Evolutionary conservation across 2,797 vertebrate genomes (phyloP), one percentile per base, ranked within the genome.

Genomic region (Harpagifer antarcticus): DNA sequence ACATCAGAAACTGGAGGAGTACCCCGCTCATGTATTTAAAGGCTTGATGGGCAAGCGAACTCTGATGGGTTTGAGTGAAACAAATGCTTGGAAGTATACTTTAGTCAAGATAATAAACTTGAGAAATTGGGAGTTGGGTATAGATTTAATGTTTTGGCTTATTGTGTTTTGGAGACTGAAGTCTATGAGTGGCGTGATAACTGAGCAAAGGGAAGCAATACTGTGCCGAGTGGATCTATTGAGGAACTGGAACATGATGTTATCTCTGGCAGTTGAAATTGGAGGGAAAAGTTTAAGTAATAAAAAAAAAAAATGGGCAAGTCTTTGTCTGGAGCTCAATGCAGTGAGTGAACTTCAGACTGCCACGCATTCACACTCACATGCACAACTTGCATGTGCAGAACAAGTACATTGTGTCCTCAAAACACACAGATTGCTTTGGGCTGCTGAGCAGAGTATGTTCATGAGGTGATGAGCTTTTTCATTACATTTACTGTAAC

Each of bases 361-460:
- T 33, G 31, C n/a, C 48, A 42, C 3, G 10, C 57, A 27, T 27
- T 72, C 43, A 33, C 16, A n/a, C 49, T 49, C 33, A 62, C 33
- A 11, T 15, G 27, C 9, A 23, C 40, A 50, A 50, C 71, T 68
- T 45, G 75, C 70, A 31, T 68, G 71, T 74, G 67, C 33, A 50
- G 44, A 14, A 19, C n/a, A 1, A 53, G 84, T 86, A 89, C 81
- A 70, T 3, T 0, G 48, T 83, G 88, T 88, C 63, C 84, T 85
- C 9, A 0, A 14, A 37, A 70, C 23, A 20, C 76, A 60, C 23
- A 14, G 1, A 20, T 23, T 54, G 52, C 86, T 56, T 12, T 31
- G 59, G 63, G 52, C 23, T 9, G 40, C 47, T 2, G 69, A 68
- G 70, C 5, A 9, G 37, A 31, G 61, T 45, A 19, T 31, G 20